Evolutionary conservation across 1,140 invertebrate genomes (phyloP), one percentile per base, ranked within the genome.

Genomic region (Saccostrea echinata): DNA sequence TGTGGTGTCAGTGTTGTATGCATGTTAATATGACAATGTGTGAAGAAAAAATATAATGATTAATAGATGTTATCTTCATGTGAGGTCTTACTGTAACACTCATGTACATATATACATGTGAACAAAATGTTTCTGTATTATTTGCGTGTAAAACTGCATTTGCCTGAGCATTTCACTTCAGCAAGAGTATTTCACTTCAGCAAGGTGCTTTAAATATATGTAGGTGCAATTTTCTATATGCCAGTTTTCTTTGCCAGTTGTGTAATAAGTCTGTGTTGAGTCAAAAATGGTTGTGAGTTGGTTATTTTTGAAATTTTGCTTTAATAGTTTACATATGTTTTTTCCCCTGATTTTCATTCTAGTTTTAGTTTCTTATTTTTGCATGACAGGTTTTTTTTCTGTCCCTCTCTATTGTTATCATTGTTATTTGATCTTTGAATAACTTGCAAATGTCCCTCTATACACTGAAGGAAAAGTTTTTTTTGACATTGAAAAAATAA

Each of bases 141-240:
- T 21, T 30, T 18, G 27, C 12, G 24, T 30, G 11, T 76, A 33
- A 30, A 16, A 13, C 68, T 76, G 30, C 30, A 12, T 76, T 16
- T 76, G 27, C 68, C 16, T 76, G 27, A 76, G 27, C 16, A 30
- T 76, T 21, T 64, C 57, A 64, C 57, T 64, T 64, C 24, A 64
- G 24, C 55, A 61, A 21, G 55, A 61, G n/a, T n/a, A n/a, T 3
- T 6, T 61, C 55, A 61, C 55, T 61, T 61, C 55, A 30, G 68
- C 68, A 76, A 76, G 68, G 68, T 76, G 68, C 68, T 76, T 30
- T 33, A 76, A 76, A 30, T 33, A 11, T 30, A 13, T 33, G 68
- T 76, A 76, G 68, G 27, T 76, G 68, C 68, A 76, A 76, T 76
- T 76, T 76, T 76, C 30, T 76, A 18, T n/a, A 76, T 76, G 68